Percentiles rank a stretch among this genome's conserved stretches.
Conservation (phyloP, 2,113 vertebrate genomes). For the Labeo catla region DNA sequence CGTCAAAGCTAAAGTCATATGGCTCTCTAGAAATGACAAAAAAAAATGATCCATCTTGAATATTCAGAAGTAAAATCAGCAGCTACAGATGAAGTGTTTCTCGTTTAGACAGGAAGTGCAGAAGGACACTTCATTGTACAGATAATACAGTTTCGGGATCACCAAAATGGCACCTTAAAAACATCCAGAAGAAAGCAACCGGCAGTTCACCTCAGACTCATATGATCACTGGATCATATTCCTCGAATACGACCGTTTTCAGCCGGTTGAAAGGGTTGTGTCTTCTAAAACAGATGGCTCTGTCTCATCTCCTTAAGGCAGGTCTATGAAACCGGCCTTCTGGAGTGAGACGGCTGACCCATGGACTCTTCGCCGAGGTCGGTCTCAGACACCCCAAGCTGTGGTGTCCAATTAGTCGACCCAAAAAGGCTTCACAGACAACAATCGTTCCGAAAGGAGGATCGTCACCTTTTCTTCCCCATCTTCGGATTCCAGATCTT, state of each 20-base stretch:
- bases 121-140: slow-evolving; percentile 41
- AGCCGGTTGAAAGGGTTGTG: background rate
- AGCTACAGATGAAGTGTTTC: slow-evolving; percentile 40
- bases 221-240: background rate
- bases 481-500: slow-evolving; percentile 87
- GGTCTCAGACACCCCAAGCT: background rate
- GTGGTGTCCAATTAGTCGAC: background rate
- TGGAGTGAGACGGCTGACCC: slow-evolving; percentile 14
- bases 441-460: background rate
- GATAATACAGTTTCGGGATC: background rate
- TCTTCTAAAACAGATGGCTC: background rate
- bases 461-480: slow-evolving; percentile 76
- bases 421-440: background rate
- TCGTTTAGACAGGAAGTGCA: slow-evolving; percentile 19
- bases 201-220: background rate
- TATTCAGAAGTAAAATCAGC: slow-evolving; percentile 35
- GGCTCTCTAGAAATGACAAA: slow-evolving; percentile 23
- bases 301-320: background rate
- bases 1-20: slow-evolving; percentile 35
- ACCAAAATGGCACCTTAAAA: slow-evolving; percentile 22
- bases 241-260: background rate
- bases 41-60: slow-evolving; percentile 37
- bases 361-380: slow-evolving; percentile 12
- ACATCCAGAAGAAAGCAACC: slow-evolving; percentile 1
- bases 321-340: background rate